Base-by-base conservation (phyloP, 2,888 invertebrate species). In the Acronicta alni region DNA sequence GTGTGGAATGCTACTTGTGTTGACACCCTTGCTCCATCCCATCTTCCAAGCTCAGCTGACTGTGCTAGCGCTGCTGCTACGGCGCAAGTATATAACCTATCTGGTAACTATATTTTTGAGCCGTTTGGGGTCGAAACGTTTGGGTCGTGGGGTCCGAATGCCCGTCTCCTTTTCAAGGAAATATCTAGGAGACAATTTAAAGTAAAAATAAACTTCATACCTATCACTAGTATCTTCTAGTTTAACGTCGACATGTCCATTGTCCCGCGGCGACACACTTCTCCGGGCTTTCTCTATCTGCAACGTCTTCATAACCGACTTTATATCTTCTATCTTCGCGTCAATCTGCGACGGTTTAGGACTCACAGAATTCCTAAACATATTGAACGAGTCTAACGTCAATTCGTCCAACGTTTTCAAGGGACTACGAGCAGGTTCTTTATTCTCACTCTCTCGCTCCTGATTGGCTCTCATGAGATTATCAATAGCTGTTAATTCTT, bases 221-320 rank as follows among this genome's bases (percentile, higher is more conserved):
- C 96, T 96, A 87, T 97, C 97, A 73, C 89, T 90, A 18, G 77
- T 73, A 51, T 91, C 88, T 57, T 95, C 95, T 16, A 78, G 84
- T 67, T 94, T 95, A 0, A 78, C 63, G 23, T 93, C 93, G 2
- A 90, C 85, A 38, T 85, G 82, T 1, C 85, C 90, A 32, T 94
- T 95, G 60, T 96, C 95, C 1, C 91, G 75, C 0, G 94, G 93
- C 35, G 93, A 92, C 1, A 91, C 91, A 37, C 92, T 92, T 10
- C 92, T 75, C 54, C 92, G 84, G 16, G 79, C 63, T 44, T 87
- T 89, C 52, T 93, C 93, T 48, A 93, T 83, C 66, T 91, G 89
- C 52, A 94, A 79, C 66, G 82, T 90, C 79, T 92, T 92, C 90
- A 94, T 93, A 10, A 94, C 94, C 18, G 89, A 90, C 75, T 92